Conservation (phyloP, 2,113 vertebrate species). For the Setophaga petechia region DNA sequence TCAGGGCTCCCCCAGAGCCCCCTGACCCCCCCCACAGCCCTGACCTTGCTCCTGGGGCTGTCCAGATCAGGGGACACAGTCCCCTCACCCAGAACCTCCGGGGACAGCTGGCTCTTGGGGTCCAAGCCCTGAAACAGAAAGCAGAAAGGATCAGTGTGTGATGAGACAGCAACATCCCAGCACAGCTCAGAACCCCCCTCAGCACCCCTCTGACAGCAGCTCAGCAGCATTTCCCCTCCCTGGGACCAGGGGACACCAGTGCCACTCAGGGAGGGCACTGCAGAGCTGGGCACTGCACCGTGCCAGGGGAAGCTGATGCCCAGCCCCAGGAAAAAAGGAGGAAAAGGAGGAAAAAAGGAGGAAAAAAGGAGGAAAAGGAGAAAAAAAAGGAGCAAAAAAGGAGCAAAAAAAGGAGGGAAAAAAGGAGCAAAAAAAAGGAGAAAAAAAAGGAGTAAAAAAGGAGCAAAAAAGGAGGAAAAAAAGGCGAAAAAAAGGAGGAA, state of each 20-base stretch:
- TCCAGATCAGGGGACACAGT: conserved; percentile 48
- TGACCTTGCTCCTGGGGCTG: conserved; percentile 44
- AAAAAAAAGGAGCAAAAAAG: no score
- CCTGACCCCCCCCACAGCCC: neutral
- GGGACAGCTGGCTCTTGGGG: conserved; percentile 37
- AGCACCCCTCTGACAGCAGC: neutral
- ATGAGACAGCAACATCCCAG: neutral
- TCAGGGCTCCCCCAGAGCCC: no score
- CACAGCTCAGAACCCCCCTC: neutral
- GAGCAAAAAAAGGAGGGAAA: no score
- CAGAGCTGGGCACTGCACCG: fast-evolving
- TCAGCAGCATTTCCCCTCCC: neutral
- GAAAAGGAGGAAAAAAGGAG: no score
- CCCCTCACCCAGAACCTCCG: conserved; percentile 64
- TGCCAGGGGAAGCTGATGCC: fast-evolving
- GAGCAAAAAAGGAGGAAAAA: neutral
- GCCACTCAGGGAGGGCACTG: neutral
- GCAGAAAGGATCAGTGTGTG: neutral
- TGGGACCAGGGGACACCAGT: neutral
- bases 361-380: no score
- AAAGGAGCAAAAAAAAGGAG: neutral
- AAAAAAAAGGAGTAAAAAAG: no score
- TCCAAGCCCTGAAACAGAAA: neutral
- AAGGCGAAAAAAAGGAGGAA: no score
- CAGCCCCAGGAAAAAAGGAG: neutral